Evolutionary conservation across 1,140 invertebrate genomes (phyloP).

Genomic region (Apis cerana): DNA sequence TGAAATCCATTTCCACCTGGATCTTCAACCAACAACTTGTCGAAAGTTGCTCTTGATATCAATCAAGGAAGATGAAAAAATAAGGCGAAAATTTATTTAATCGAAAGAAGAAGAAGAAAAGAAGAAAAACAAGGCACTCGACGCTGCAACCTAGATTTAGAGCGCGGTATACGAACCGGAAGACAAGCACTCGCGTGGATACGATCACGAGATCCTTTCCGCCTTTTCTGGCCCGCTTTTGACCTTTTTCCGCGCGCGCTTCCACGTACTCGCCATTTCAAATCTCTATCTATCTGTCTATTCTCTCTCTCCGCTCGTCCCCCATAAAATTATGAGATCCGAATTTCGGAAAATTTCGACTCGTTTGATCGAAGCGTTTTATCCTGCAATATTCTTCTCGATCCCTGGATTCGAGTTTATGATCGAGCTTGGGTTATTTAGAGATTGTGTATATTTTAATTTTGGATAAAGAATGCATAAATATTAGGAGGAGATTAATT

Average conservation of each 20-base stretch:
- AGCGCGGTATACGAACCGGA: constrained; percentile 42
- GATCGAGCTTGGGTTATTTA: too few relatives aligned
- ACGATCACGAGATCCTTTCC: constrained; percentile 47
- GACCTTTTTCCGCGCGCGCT: constrained; percentile 28
- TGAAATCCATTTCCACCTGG: too few relatives aligned
- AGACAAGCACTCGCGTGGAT: constrained; percentile 52
- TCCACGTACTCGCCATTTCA: neutral
- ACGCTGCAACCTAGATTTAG: constrained; percentile 58
- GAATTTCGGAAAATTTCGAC: too few relatives aligned
- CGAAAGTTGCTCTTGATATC: too few relatives aligned
- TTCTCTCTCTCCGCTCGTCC: neutral
- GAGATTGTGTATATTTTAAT: too few relatives aligned
- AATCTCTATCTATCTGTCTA: neutral
- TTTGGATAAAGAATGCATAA: too few relatives aligned
- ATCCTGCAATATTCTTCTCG: too few relatives aligned
- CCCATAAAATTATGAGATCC: too few relatives aligned
- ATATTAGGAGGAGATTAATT: too few relatives aligned
- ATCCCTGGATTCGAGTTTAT: too few relatives aligned
- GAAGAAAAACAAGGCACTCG: constrained; percentile 27
- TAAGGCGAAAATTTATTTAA: neutral
- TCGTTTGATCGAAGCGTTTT: too few relatives aligned
- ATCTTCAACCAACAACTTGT: too few relatives aligned
- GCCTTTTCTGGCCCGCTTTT: constrained; percentile 19
- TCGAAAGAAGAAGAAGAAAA: constrained; percentile 1
- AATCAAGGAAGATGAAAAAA: neutral